Percentiles rank a stretch among this genome's conserved stretches.
Evolutionary conservation across 2,888 invertebrate genomes (phyloP).

Genomic region (Volucella zonaria): DNA sequence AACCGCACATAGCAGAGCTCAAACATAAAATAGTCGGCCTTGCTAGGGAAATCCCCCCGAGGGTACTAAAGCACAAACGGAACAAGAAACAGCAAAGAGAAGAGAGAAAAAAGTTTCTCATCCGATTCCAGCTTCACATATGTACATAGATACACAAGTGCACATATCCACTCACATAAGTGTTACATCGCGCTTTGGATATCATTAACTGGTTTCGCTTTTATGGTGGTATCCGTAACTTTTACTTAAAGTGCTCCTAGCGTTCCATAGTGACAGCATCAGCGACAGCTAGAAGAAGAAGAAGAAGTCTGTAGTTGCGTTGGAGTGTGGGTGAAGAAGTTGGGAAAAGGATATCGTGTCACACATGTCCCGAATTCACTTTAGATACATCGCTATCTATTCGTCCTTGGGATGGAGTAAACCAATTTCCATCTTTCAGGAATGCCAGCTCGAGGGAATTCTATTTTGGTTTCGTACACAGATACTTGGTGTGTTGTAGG

Average conservation of each 20-base stretch:
- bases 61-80: constrained; percentile 57
- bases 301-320: too few relatives aligned
- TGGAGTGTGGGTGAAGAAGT: background rate
- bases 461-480: background rate
- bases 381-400: constrained; percentile 65
- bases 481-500: background rate
- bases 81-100: constrained; percentile 11
- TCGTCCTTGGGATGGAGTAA: constrained; percentile 60
- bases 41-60: constrained; percentile 40
- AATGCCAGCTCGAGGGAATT: constrained; percentile 28
- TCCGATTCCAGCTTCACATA: constrained; percentile 29
- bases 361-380: constrained; percentile 72
- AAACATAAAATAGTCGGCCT: constrained; percentile 54
- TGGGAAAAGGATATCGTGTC: constrained; percentile 57
- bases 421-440: constrained; percentile 70
- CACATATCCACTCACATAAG: background rate
- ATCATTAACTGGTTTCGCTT: constrained; percentile 63
- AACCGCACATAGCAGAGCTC: constrained; percentile 48
- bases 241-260: constrained; percentile 38
- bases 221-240: constrained; percentile 51
- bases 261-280: background rate
- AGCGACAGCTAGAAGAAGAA: constrained; percentile 3
- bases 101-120: constrained; percentile 25
- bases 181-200: constrained; percentile 40
- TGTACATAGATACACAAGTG: background rate